Evolutionary conservation across 2,888 invertebrate species (phyloP), one percentile per base, ranked within the genome.

Genomic region (Dryococelus australis): DNA sequence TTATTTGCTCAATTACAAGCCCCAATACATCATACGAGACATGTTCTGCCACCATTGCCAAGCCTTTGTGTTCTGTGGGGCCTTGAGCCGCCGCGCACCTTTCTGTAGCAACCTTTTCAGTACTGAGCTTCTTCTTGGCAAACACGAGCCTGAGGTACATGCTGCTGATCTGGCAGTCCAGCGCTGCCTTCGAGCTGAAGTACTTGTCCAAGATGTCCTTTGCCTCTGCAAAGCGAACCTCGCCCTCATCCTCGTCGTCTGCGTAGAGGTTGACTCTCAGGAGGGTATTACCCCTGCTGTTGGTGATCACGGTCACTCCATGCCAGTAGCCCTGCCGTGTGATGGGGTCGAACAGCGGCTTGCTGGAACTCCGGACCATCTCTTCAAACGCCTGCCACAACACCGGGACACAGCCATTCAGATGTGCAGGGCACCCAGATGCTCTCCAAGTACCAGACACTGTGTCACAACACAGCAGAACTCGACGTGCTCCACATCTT

Each of bases 281-380:
- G 65, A 65, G 1, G 65, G 65, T 20, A 0, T 65, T 65, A 24
- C 24, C 65, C 24, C 8, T 65, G 65, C 10, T n/a, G 65, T 65
- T 65, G 65, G 65, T 6, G 65, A 24, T 20, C 65, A 65, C 6
- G n/a, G 24, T n/a, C 1, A 65, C 24, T 8, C 65, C 65, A n/a
- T 65, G 65, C 24, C 20, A 65, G 65, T 65, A 65, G 65, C 65
- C 65, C 65, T 65, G 65, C 65, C 16, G 65, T 20, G 65, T 9
- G 65, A 65, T n/a, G 65, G 65, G 65, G 65, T 65, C 65, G 24
- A 20, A 65, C 65, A 65, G 65, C 65, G 65, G 65, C 65, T 65
- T 65, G 65, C 65, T 20, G n/a, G 12, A 24, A 20, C 65, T 65
- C 65, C n/a, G 65, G 13, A 65, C n/a, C 65, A 65, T n/a, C 24